These are phyloP conservation scores for Osmoderma eremita DNA, from an alignment of 2,888 invertebrate species.

Conservation along the genomic window DNA sequence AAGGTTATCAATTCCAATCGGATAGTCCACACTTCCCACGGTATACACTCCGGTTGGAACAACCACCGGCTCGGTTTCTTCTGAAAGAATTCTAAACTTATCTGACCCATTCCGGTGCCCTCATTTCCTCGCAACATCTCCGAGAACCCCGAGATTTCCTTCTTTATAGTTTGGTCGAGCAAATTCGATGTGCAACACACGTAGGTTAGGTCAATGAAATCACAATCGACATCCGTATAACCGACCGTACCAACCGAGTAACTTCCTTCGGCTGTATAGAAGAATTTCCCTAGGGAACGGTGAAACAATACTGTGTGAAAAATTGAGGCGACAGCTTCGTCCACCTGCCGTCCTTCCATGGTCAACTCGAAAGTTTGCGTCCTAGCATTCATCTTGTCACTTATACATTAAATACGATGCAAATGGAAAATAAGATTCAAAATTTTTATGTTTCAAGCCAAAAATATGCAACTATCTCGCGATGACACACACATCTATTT, in stretches of 20 bases:
- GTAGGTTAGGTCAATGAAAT: conserved; percentile 97
- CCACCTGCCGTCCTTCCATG: conserved; percentile 91
- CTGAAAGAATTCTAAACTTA: conserved; percentile 95
- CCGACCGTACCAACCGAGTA: conserved; percentile 97
- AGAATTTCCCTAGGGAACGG: conserved; percentile 91
- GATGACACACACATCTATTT: conserved; percentile 14
- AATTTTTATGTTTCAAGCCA: no score
- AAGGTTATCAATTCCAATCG: conserved; percentile 88
- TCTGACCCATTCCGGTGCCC: conserved; percentile 77
- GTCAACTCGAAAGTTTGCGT: conserved; percentile 83
- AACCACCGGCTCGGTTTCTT: conserved; percentile 90
- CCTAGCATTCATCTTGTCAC: conserved; percentile 77
- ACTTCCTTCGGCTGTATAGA: conserved; percentile 91
- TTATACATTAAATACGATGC: conserved; percentile 21
- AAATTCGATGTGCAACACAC: conserved; percentile 91
- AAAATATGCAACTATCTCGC: conserved; percentile 37
- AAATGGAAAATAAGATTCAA: neutral
- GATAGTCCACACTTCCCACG: conserved; percentile 99
- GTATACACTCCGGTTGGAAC: conserved; percentile 90
- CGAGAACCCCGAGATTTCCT: conserved; percentile 81
- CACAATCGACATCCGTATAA: conserved; percentile 96
- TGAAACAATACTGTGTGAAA: conserved; percentile 94
- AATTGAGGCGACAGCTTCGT: conserved; percentile 90
- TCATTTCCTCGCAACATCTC: conserved; percentile 80
- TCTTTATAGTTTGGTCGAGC: conserved; percentile 77